Conservation (phyloP, 2,113 vertebrate species). For the Bostrychus sinensis region DNA sequence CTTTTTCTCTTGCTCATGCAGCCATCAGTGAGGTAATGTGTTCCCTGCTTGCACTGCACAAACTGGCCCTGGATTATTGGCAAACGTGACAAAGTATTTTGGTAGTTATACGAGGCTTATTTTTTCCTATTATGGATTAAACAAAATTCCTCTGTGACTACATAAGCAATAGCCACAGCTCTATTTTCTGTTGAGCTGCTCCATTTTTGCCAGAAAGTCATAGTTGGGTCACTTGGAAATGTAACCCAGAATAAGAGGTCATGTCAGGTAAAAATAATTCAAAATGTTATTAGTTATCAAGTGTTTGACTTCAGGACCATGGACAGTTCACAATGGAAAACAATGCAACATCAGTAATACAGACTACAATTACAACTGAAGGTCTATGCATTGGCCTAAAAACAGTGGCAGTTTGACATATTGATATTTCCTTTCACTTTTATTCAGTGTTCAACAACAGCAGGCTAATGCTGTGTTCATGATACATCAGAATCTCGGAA, state of each 20-base stretch:
- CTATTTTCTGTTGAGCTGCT: neutral
- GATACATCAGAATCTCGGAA: too few relatives aligned
- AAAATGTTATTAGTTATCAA: neutral
- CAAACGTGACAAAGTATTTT: neutral
- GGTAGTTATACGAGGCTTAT: neutral
- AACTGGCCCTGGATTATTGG: neutral
- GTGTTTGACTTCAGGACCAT: neutral
- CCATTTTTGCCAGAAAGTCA: neutral
- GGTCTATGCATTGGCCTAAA: too few relatives aligned
- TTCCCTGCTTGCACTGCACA: constrained; percentile 10
- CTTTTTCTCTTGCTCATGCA: constrained; percentile 10
- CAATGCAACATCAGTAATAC: neutral
- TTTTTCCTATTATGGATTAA: constrained; percentile 4
- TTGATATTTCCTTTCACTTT: too few relatives aligned
- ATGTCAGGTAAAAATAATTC: neutral
- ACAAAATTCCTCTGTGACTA: neutral
- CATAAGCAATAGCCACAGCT: neutral
- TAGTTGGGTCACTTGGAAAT: neutral
- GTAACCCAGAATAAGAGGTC: neutral
- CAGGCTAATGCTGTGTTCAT: too few relatives aligned
- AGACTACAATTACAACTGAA: neutral
- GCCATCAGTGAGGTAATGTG: constrained; percentile 5
- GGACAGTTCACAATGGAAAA: neutral
- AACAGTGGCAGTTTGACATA: too few relatives aligned
- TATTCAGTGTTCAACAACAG: too few relatives aligned